Conservation (phyloP, 2,888 invertebrate species). For the Chymomyza amoena region DNA sequence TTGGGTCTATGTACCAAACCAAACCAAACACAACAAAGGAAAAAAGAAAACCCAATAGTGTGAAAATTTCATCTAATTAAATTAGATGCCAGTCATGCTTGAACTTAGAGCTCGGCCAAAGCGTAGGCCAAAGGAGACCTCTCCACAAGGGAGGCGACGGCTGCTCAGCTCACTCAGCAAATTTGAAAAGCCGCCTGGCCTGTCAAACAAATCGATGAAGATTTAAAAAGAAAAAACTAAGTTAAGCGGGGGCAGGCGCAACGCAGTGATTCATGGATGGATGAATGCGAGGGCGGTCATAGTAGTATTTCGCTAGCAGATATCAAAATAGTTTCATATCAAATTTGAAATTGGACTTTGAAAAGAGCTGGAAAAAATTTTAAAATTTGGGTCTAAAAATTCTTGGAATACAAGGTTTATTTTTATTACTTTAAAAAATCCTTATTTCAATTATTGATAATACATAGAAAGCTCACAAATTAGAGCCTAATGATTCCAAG, state of each 20-base stretch:
- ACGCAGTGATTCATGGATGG: slow-evolving; percentile 29
- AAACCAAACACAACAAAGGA: slow-evolving; percentile 13
- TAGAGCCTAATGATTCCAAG: no score
- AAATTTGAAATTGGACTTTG: no score
- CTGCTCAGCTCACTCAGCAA: slow-evolving; percentile 28
- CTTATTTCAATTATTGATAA: no score
- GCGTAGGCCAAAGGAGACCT: neutral
- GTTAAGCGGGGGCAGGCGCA: slow-evolving; percentile 18
- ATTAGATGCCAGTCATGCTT: slow-evolving; percentile 64
- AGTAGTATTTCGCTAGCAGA: no score
- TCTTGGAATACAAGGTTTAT: no score
- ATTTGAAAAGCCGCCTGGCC: slow-evolving; percentile 31
- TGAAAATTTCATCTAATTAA: slow-evolving; percentile 64
- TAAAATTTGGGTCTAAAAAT: no score
- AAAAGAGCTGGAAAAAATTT: no score
- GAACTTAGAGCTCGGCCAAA: slow-evolving; percentile 27
- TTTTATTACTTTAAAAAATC: no score
- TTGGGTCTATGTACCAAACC: neutral
- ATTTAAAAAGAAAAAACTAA: slow-evolving; percentile 12
- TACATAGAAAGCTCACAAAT: no score
- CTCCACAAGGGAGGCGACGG: slow-evolving; percentile 24
- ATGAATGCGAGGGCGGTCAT: slow-evolving; percentile 3
- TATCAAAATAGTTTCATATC: no score
- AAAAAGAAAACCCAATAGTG: slow-evolving; percentile 54
- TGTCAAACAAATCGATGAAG: slow-evolving; percentile 66